Evolutionary conservation across 2,797 vertebrate species (phyloP), one percentile per base, ranked within the genome.

Genomic region (Hippopotamyrus pictus): DNA sequence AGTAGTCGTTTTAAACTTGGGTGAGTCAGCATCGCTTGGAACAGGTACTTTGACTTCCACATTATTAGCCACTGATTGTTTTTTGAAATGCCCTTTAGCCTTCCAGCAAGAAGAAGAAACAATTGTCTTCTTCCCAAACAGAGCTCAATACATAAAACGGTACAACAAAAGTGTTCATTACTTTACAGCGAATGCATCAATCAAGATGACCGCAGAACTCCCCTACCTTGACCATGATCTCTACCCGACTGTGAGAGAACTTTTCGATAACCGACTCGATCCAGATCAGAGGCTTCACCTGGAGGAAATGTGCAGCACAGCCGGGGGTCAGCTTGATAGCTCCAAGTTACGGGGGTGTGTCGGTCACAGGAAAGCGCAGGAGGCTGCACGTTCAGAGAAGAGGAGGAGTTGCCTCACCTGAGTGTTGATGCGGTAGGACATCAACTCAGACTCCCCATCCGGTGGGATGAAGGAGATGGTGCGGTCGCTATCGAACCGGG

Each of bases 71-170:
- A 99, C 98, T 0, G 98, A 99, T 89, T 99, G 98, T 93, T 98
- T 98, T 95, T 99, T 99, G 93, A 99, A 99, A 90, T 99, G 98
- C 0, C 97, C 97, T 93, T 98, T 99, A 83, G 98, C 98, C 98
- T 99, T 88, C n/a, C 29, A 73, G 33, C 2, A 17, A 76, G 14
- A 76, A 76, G 69, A 37, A 76, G 41, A 19, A 37, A 37, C 33
- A 76, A 76, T 76, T 76, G 19, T 41, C 69, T 41, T 41, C 33
- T 76, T 76, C 33, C 33, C 69, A 41, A 76, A 33, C 41, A 76
- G 62, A 65, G 25, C 25, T 65, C 62, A 29, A 29, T 29, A 65
- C 25, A 29, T 65, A 76, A 59, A 83, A 82, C 37, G 19, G 22
- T 19, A 25, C 41, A 57, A 87, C 22, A 57, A 54, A 50, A 59